Conservation (phyloP, 2,888 invertebrate genomes). For the Torymus tubicola region DNA sequence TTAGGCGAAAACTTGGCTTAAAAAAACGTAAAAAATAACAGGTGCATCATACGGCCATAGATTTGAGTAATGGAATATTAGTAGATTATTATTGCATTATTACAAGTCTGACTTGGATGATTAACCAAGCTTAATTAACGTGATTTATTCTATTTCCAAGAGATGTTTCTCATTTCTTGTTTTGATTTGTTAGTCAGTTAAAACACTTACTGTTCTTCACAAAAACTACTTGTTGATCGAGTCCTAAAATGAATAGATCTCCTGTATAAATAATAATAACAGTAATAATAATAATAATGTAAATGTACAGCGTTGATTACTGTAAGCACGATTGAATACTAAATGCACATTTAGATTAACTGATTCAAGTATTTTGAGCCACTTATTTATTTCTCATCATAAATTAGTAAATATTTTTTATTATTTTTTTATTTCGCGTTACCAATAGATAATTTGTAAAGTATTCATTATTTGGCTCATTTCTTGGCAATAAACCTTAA, state of each 20-base stretch:
- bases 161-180: slow-evolving; percentile 27
- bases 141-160: slow-evolving; percentile 32
- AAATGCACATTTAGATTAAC: slow-evolving; percentile 45
- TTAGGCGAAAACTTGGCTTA: slow-evolving; percentile 50
- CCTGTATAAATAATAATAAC: slow-evolving; percentile 55
- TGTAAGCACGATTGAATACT: slow-evolving; percentile 52
- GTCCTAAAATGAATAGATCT: slow-evolving; percentile 52
- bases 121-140: slow-evolving; percentile 24
- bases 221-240: slow-evolving; percentile 57
- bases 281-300: slow-evolving; percentile 10
- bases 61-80: slow-evolving; percentile 40
- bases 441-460: slow-evolving; percentile 19
- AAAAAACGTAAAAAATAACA: slow-evolving; percentile 19
- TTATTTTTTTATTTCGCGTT: slow-evolving; percentile 21
- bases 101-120: slow-evolving; percentile 48
- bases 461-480: slow-evolving; percentile 25
- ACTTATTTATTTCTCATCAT: slow-evolving; percentile 33
- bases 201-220: slow-evolving; percentile 28
- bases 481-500: slow-evolving; percentile 49
- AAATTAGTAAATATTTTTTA: slow-evolving; percentile 20
- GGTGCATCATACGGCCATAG: slow-evolving; percentile 31
- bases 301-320: slow-evolving; percentile 57
- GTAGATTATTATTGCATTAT: slow-evolving; percentile 38
- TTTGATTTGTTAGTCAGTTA: slow-evolving; percentile 39
- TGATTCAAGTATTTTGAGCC: slow-evolving; percentile 45